Evolutionary conservation across 2,797 vertebrate genomes (phyloP).

Genomic region (Pygocentrus nattereri): DNA sequence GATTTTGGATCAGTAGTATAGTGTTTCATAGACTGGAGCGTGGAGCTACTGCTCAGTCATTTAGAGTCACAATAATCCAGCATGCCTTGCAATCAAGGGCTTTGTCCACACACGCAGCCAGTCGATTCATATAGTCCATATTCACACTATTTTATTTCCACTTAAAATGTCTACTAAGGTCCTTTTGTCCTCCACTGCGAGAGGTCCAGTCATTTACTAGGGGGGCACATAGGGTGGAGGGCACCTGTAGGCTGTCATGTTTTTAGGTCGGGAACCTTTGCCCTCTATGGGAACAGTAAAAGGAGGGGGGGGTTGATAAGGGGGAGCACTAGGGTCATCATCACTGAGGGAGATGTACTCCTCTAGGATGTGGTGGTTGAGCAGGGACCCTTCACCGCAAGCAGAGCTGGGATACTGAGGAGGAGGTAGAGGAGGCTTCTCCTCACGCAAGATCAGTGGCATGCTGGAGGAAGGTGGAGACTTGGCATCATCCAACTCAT

Average conservation of each 20-base stretch:
- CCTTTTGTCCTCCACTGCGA: slow-evolving; percentile 58
- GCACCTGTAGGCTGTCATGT: slow-evolving; percentile 97
- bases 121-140: slow-evolving; percentile 7
- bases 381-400: slow-evolving; percentile 88
- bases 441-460: slow-evolving; percentile 95
- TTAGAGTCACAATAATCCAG: slow-evolving; percentile 36
- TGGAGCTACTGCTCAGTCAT: slow-evolving; percentile 19
- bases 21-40: neutral
- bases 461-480: slow-evolving; percentile 93
- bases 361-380: slow-evolving; percentile 91
- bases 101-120: slow-evolving; percentile 19
- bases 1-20: slow-evolving; percentile 26
- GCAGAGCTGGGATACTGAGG: slow-evolving; percentile 93
- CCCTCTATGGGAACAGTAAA: slow-evolving; percentile 95
- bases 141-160: slow-evolving; percentile 13
- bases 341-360: slow-evolving; percentile 93
- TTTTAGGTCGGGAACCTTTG: slow-evolving; percentile 97
- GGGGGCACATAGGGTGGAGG: slow-evolving; percentile 97
- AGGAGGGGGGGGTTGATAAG: slow-evolving; percentile 95
- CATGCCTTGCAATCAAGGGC: slow-evolving; percentile 36
- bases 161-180: slow-evolving; percentile 16
- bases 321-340: slow-evolving; percentile 91
- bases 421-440: slow-evolving; percentile 94
- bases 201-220: slow-evolving; percentile 79
- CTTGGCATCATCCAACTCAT: slow-evolving; percentile 96